Conservation (phyloP, 2,888 invertebrate species). For the Marronus borbonicus region DNA sequence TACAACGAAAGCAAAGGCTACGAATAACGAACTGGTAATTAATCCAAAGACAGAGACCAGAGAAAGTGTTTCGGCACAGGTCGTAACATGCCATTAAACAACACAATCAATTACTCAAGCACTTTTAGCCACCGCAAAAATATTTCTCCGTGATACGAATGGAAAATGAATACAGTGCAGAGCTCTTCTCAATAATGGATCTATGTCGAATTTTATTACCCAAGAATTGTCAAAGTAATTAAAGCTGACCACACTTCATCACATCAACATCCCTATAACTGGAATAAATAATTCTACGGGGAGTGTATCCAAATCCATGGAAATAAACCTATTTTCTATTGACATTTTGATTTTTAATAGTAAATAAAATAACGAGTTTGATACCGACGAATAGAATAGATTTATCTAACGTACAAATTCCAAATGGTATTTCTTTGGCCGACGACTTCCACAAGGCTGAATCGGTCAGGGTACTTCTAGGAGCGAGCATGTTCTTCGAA, state of each 20-base stretch:
- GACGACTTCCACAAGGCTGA: not conserved
- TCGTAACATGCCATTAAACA: too few relatives aligned
- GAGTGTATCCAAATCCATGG: not conserved
- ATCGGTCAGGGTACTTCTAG: not conserved
- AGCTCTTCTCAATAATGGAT: not conserved
- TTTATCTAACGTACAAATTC: not conserved
- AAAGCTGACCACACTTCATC: not conserved
- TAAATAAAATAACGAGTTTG: not conserved
- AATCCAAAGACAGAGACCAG: too few relatives aligned
- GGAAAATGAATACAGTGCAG: not conserved
- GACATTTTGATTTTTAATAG: not conserved
- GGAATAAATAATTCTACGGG: slow-evolving; percentile 12
- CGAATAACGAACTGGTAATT: too few relatives aligned
- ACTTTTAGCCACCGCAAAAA: too few relatives aligned
- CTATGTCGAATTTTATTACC: not conserved
- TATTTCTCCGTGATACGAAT: too few relatives aligned
- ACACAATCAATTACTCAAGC: too few relatives aligned
- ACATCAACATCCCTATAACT: not conserved
- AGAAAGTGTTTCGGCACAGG: too few relatives aligned
- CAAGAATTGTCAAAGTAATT: not conserved
- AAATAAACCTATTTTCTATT: not conserved
- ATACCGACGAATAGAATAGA: not conserved
- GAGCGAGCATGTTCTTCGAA: not conserved
- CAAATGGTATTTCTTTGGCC: not conserved
- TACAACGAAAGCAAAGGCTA: too few relatives aligned